Evolutionary conservation across 2,888 invertebrate species (phyloP).

Genomic region (Hofmannophila pseudospretella): DNA sequence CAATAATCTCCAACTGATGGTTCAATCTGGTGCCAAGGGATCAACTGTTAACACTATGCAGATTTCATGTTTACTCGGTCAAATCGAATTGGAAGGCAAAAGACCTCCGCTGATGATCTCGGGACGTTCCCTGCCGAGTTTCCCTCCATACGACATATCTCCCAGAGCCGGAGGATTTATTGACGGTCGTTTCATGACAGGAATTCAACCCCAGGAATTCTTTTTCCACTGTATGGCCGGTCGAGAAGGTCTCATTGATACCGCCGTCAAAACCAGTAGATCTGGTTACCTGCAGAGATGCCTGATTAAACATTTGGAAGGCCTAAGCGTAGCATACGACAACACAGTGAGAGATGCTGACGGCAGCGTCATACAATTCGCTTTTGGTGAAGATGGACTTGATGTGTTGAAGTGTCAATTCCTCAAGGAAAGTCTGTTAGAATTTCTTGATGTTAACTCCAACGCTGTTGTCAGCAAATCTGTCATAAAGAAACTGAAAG

Average conservation of each 20-base stretch:
- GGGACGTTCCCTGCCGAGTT: conserved; percentile 95
- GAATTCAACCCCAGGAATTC: conserved; percentile 98
- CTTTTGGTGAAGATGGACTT: conserved; percentile 95
- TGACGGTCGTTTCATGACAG: conserved; percentile 97
- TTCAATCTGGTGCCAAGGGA: conserved; percentile 99
- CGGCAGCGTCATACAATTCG: conserved; percentile 93
- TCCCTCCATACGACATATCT: conserved; percentile 89
- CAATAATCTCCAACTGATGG: conserved; percentile 99
- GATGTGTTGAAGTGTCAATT: conserved; percentile 94
- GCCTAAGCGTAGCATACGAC: conserved; percentile 94
- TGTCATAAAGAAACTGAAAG: conserved; percentile 77
- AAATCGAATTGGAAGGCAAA: conserved; percentile 99
- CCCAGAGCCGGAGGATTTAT: conserved; percentile 98
- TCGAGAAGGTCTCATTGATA: conserved; percentile 99
- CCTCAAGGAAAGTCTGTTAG: conserved; percentile 84
- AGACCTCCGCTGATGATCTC: conserved; percentile 97
- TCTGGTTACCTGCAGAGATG: conserved; percentile 99
- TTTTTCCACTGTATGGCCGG: conserved; percentile 99
- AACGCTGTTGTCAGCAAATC: conserved; percentile 80
- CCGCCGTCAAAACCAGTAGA: conserved; percentile 99
- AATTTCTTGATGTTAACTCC: conserved; percentile 90
- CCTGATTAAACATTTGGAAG: conserved; percentile 98
- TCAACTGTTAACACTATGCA: conserved; percentile 98
- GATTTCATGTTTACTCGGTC: conserved; percentile 97
- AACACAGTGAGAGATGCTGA: conserved; percentile 97